phyloP scores from a whole-genome alignment of 1,140 invertebrate species.

The Acromyrmex echinatior region DNA sequence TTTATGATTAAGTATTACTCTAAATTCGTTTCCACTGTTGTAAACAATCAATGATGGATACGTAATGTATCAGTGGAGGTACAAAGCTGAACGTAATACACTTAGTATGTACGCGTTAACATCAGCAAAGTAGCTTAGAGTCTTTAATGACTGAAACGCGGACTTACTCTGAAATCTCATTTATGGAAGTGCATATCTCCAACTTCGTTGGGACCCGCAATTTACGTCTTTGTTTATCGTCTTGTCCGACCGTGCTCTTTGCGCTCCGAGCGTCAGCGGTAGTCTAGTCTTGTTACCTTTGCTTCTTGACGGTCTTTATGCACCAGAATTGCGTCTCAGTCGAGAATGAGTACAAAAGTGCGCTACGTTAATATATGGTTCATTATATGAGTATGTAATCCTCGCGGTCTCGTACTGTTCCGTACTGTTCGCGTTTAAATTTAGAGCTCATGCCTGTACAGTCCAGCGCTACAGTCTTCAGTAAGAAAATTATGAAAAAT shows the following conservation, averaged over 20 bases:
- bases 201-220: constrained; percentile 23
- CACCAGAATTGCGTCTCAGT: constrained; percentile 9
- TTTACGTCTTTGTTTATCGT: constrained; percentile 52
- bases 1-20: constrained; percentile 7
- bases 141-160: constrained; percentile 43
- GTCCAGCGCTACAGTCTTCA: neutral
- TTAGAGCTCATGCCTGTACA: neutral
- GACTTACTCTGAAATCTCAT: constrained; percentile 15
- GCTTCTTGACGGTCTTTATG: neutral
- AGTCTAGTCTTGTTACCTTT: constrained; percentile 44
- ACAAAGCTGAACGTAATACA: neutral
- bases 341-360: constrained; percentile 25
- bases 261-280: constrained; percentile 19
- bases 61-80: neutral
- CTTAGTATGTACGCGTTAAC: constrained; percentile 28
- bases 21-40: neutral
- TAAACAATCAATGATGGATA: neutral
- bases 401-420: constrained; percentile 7
- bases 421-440: constrained; percentile 21
- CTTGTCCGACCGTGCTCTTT: constrained; percentile 46
- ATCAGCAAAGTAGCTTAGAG: constrained; percentile 37
- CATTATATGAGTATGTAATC: constrained; percentile 10
- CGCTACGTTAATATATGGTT: constrained; percentile 24
- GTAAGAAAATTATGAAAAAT: constrained; percentile 31
- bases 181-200: constrained; percentile 47